Evolutionary conservation across 2,888 invertebrate genomes (phyloP), one percentile per base, ranked within the genome.

Genomic region (Spilosoma lubricipeda): DNA sequence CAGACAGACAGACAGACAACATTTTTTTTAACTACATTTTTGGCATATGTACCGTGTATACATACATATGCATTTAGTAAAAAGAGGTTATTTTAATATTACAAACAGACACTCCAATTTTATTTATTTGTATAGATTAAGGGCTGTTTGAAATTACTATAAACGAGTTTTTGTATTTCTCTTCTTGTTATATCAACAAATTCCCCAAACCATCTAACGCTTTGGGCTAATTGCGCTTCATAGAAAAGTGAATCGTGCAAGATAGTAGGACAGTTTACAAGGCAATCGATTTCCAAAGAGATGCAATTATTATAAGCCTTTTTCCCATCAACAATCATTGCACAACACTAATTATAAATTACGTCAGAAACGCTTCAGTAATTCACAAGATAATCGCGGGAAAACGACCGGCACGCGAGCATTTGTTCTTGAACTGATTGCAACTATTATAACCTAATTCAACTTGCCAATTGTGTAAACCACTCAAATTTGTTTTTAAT

Each of bases 331-430:
- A 36, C 45, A 56, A 52, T 69, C 11, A 52, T 56, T n/a, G 23
- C 27, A 13, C 20, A 56, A 36, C 36, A 63, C 39, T 18, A 71
- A 71, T 56, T 20, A 63, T 70, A n/a, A 30, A 71, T 70, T 67
- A 64, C 42, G 39, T 70, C 42, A 70, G 65, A 64, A 67, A 23
- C 59, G 52, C 42, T 74, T 42, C 20, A 66, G 39, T 67, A 70
- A 56, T 70, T 70, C 36, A 66, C 59, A 67, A 69, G 36, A 66
- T 52, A 70, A 48, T 65, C 23, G 52, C 59, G 27, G 42, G 67
- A 73, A 30, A 70, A 30, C 39, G 8, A 36, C 7, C 42, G 65
- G 66, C 71, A 71, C 71, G 71, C 71, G 65, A 66, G 48, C 71
- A 20, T 71, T 71, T 71, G 39, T 73, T 48, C 48, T 27, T 23